Percentiles rank a stretch among this genome's conserved stretches.
These are phyloP conservation scores for Eilema sororculum DNA, from an alignment of 2,888 invertebrate genomes.

Conservation along the genomic window DNA sequence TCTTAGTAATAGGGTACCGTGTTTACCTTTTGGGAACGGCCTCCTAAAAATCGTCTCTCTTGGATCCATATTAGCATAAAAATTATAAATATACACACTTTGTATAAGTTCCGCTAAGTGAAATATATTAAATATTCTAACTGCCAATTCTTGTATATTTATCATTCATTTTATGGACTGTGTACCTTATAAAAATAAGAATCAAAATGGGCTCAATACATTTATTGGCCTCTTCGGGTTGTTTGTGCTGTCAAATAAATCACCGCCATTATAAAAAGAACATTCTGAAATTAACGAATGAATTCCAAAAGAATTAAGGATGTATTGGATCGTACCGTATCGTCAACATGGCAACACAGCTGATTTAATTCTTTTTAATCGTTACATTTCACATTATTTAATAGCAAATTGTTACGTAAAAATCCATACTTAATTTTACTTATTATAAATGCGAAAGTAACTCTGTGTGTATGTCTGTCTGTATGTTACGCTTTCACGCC, in stretches of 20 bases:
- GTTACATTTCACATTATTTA: conserved; percentile 22
- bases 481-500: too few species aligned
- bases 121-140: conserved; percentile 58
- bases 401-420: neutral
- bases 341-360: conserved; percentile 23
- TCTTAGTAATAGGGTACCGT: too few species aligned
- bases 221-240: conserved; percentile 77
- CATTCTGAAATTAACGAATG: conserved; percentile 72
- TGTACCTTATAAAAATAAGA: conserved; percentile 72
- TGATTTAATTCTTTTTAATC: conserved; percentile 46
- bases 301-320: conserved; percentile 76
- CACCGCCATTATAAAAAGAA: conserved; percentile 78
- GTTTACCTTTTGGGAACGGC: too few species aligned
- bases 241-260: conserved; percentile 79
- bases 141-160: conserved; percentile 65
- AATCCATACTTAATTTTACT: conserved; percentile 4
- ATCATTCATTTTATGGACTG: conserved; percentile 57
- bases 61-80: neutral
- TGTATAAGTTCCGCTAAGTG: conserved; percentile 38
- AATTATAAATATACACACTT: neutral
- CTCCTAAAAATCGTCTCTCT: neutral
- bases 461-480: too few species aligned
- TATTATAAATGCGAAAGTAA: too few species aligned
- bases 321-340: conserved; percentile 48
- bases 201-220: conserved; percentile 72